phyloP scores from a whole-genome alignment of 1,140 invertebrate species.

The Arctopsyche grandis region DNA sequence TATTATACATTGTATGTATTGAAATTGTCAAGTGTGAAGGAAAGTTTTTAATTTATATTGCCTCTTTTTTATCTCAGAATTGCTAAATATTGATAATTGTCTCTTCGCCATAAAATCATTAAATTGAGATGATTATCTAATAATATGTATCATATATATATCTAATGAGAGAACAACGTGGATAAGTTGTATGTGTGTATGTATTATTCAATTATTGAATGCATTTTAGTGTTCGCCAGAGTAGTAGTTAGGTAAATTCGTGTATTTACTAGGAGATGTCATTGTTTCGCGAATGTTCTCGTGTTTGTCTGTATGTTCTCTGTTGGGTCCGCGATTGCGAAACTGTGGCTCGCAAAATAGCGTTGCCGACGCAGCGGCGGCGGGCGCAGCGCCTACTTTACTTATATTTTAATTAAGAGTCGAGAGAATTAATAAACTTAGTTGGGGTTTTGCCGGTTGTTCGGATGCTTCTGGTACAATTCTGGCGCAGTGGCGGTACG shows the following conservation, averaged over 20 bases:
- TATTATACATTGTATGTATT: too few relatives aligned
- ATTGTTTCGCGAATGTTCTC: neutral
- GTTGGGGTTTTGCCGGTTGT: constrained; percentile 48
- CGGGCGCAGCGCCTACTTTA: constrained; percentile 33
- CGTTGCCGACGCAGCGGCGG: neutral
- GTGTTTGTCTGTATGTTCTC: too few relatives aligned
- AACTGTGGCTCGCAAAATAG: constrained; percentile 3
- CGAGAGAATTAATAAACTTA: constrained; percentile 54
- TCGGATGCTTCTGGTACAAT: constrained; percentile 40
- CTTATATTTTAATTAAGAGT: constrained; percentile 55
- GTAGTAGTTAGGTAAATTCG: neutral
- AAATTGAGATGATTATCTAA: too few relatives aligned
- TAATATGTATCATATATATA: neutral
- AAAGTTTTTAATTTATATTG: too few relatives aligned
- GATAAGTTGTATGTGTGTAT: neutral
- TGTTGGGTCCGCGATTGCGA: neutral
- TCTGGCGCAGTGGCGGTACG: constrained; percentile 1
- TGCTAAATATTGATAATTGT: too few relatives aligned
- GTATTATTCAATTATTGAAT: neutral
- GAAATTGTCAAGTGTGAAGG: too few relatives aligned
- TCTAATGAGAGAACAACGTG: neutral
- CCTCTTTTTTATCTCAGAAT: too few relatives aligned
- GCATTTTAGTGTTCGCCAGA: neutral
- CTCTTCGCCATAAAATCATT: too few relatives aligned
- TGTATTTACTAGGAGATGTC: constrained; percentile 5